A percentile compares a stretch with the other conserved stretches of the same genome.
phyloP scores from a whole-genome alignment of 1,140 invertebrate genomes.

The Apis florea region DNA sequence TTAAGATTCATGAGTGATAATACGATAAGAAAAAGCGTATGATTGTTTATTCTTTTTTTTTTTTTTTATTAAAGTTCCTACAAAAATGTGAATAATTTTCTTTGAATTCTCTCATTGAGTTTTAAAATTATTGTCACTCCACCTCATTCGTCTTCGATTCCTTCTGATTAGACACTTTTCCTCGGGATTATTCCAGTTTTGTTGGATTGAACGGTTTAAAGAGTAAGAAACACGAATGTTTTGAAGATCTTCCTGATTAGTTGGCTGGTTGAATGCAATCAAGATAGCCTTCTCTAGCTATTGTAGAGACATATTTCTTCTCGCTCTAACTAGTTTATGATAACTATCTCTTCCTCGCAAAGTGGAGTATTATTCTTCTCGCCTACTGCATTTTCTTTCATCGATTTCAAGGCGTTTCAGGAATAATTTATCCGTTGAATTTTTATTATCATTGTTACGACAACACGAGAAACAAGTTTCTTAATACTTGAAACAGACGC shows the following conservation, averaged over 20 bases:
- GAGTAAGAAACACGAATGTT: constrained; percentile 25
- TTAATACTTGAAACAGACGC: too few species aligned
- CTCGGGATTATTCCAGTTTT: background rate
- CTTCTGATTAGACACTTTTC: background rate
- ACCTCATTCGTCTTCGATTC: background rate
- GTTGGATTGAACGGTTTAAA: constrained; percentile 29
- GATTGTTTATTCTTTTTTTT: too few species aligned
- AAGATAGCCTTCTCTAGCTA: constrained; percentile 33
- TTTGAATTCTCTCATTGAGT: background rate
- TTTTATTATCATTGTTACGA: background rate
- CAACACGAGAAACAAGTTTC: too few species aligned
- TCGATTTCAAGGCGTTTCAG: background rate
- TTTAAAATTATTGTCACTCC: background rate
- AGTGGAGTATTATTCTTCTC: constrained; percentile 5
- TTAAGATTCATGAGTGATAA: too few species aligned
- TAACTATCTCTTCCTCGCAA: constrained; percentile 14
- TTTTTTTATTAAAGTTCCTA: too few species aligned
- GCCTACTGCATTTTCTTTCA: background rate
- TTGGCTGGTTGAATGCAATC: constrained; percentile 39
- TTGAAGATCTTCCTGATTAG: constrained; percentile 38
- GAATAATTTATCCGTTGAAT: background rate
- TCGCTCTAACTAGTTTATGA: constrained; percentile 24
- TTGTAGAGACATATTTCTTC: constrained; percentile 27
- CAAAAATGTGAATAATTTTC: too few species aligned
- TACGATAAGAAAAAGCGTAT: too few species aligned